Evolutionary conservation across 2,113 vertebrate genomes (phyloP).

Genomic region (Ploceus nigricollis): DNA sequence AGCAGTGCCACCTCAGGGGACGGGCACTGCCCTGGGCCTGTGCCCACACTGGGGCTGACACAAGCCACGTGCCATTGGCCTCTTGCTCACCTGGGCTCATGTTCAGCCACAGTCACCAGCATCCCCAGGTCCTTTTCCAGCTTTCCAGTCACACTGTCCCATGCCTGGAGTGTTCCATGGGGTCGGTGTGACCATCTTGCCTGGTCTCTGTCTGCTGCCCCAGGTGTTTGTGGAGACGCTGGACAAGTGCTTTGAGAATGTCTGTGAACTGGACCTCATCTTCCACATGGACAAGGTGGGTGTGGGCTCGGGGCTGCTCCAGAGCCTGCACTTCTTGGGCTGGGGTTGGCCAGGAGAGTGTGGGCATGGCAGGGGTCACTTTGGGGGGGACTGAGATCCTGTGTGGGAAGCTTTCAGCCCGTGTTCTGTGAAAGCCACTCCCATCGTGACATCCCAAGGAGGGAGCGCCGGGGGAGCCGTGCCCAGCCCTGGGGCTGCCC

Average conservation of each 20-base stretch:
- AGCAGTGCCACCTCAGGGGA: neutral
- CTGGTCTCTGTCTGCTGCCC: neutral
- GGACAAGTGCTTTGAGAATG: slow-evolving; percentile 96
- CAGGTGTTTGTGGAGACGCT: slow-evolving; percentile 95
- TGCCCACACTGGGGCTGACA: neutral
- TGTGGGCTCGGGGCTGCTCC: neutral
- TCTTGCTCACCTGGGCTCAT: neutral
- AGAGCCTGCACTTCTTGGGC: neutral
- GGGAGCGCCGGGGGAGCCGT: neutral
- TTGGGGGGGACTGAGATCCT: no score
- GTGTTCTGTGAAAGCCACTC: neutral
- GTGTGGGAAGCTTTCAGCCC: neutral
- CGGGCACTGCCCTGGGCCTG: neutral
- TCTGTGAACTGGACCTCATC: slow-evolving; percentile 93
- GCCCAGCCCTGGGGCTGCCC: neutral
- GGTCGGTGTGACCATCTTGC: neutral
- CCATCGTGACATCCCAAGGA: fast-evolving
- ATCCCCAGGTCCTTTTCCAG: neutral
- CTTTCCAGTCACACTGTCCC: neutral
- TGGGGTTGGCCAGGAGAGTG: neutral
- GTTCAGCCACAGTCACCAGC: neutral
- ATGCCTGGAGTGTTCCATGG: neutral
- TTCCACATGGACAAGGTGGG: slow-evolving; percentile 97
- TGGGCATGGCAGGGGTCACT: neutral
- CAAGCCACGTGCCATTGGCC: neutral